phyloP scores from a whole-genome alignment of 2,888 invertebrate genomes.

The Brachypalpus laphriformis region DNA sequence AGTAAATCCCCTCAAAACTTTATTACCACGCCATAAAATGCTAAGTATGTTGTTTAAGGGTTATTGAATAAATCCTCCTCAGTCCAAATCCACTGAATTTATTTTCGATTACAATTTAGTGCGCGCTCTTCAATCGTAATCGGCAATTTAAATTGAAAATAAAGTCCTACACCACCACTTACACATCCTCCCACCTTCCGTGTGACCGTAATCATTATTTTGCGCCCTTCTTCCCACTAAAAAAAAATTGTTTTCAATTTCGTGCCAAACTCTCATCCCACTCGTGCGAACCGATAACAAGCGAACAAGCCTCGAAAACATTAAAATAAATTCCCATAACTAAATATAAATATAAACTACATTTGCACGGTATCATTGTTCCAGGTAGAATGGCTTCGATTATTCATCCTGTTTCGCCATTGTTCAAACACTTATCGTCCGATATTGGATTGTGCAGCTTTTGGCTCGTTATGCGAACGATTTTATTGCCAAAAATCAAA shows the following conservation, averaged over 20 bases:
- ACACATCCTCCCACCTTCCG: neutral
- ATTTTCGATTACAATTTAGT: neutral
- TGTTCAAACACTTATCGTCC: slow-evolving; percentile 51
- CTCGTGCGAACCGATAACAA: slow-evolving; percentile 17
- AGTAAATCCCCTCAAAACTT: too few relatives aligned
- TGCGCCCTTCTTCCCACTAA: neutral
- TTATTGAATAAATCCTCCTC: neutral
- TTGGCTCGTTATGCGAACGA: slow-evolving; percentile 45
- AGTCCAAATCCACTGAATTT: neutral
- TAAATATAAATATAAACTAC: slow-evolving; percentile 58
- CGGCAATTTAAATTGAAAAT: neutral
- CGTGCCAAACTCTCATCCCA: slow-evolving; percentile 11
- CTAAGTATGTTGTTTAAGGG: too few relatives aligned
- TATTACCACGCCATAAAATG: too few relatives aligned
- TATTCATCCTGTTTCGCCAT: slow-evolving; percentile 49
- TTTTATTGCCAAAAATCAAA: slow-evolving; percentile 44
- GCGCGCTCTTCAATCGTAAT: neutral
- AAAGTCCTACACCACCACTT: neutral
- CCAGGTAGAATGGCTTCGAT: slow-evolving; percentile 43
- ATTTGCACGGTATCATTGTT: slow-evolving; percentile 63
- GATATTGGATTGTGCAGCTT: slow-evolving; percentile 42
- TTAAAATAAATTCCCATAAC: slow-evolving; percentile 26
- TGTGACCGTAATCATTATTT: neutral
- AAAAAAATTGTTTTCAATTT: slow-evolving; percentile 19
- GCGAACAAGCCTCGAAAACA: neutral